Base-by-base conservation (phyloP, 2,113 vertebrate genomes). In the Mormyrus lacerda region DNA sequence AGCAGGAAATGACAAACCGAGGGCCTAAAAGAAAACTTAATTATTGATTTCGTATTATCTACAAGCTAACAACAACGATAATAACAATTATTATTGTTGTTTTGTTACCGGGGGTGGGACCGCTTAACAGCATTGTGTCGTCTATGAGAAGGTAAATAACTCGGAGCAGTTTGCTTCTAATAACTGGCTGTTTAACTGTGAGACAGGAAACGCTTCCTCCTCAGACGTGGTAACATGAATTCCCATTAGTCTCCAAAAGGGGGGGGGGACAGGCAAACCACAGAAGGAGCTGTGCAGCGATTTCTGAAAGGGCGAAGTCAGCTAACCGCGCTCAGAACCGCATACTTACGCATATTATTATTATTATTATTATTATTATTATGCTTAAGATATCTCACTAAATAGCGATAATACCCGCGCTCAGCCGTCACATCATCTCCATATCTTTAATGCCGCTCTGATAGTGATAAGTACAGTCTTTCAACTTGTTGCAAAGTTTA, bases 241-340 rank as follows among this genome's bases (percentile, higher is more conserved):
- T 79, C 85, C 85, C 89, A 90, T 87, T 76, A 90, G 85, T 87
- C 48, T 87, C 65, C 31, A 82, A 87, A 65, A 85, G 65, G 89
- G 44, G 35, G 85, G 89, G 65, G 89, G 44, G 35, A 50, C 83
- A 44, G 47, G n/a, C 65, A 47, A 50, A 89, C 89, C 87, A 69
- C 90, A 82, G 55, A 65, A 91, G 89, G 89, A 89, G 88, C 85
- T 85, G 48, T 79, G 65, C 47, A 45, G 89, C 45, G 65, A 90
- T 89, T 42, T 84, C 89, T 61, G 48, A 39, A 89, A 90, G 21
- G 88, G 91, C 91, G 87, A 91, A 89, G 88, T 92, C 91, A 91
- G 91, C 91, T 90, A 39, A 88, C 35, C 83, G 44, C 65, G 44
- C 86, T 85, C 82, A 44, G 76, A 58, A 31, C 65, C 65, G 31